Conservation (phyloP, 2,113 vertebrate genomes). For the Lathamus discolor region DNA sequence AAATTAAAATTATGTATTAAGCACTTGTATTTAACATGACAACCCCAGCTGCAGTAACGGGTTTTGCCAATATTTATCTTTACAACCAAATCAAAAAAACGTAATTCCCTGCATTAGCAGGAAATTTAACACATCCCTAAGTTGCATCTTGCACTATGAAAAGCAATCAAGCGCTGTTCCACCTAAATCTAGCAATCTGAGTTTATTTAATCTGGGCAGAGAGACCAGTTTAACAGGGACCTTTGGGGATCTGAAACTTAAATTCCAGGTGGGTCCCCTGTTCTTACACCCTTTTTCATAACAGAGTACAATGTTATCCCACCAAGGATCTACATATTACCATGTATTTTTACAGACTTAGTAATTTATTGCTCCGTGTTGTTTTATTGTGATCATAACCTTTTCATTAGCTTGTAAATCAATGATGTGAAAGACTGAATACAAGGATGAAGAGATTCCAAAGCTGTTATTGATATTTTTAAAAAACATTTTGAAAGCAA, state of each 20-base stretch:
- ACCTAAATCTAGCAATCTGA: background rate
- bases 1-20: rapidly evolving
- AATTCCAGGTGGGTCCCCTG: background rate
- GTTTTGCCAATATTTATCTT: background rate
- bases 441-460: background rate
- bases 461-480: background rate
- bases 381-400: conserved; percentile 9
- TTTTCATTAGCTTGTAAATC: conserved; percentile 42
- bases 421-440: background rate
- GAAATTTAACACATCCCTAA: background rate
- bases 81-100: background rate
- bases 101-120: background rate
- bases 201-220: background rate
- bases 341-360: background rate
- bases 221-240: background rate
- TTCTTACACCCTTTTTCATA: background rate
- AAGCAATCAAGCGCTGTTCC: background rate
- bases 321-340: background rate
- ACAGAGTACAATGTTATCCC: background rate
- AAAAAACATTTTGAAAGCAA: background rate
- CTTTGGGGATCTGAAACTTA: background rate
- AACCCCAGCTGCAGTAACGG: background rate
- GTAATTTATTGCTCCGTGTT: background rate
- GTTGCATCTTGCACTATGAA: background rate
- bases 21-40: rapidly evolving